Percentiles rank a stretch among this genome's conserved stretches.
Conservation (phyloP, 1,140 invertebrate genomes). For the Meloidogyne hapla region DNA sequence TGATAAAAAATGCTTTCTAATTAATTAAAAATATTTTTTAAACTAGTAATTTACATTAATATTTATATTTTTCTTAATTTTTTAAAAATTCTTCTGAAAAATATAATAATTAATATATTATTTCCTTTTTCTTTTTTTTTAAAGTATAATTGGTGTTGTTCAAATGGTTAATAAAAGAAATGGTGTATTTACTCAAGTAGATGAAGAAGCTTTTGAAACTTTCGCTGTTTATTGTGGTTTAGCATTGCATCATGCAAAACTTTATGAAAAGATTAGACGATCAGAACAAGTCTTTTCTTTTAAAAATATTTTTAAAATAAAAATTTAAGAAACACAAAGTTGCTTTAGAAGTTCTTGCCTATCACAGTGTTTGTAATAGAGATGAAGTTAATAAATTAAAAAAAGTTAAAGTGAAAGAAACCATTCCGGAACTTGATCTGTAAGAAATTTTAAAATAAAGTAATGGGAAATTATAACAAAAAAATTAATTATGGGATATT, state of each 20-base stretch:
- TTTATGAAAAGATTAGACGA: conserved; percentile 79
- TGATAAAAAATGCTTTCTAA: background rate
- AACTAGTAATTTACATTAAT: too few relatives aligned
- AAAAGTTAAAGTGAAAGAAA: conserved; percentile 54
- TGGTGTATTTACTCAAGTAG: conserved; percentile 74
- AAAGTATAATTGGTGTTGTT: conserved; percentile 76
- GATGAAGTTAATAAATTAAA: conserved; percentile 72
- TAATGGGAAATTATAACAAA: too few relatives aligned
- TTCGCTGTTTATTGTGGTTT: conserved; percentile 82
- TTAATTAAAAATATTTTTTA: too few relatives aligned
- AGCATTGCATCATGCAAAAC: conserved; percentile 78
- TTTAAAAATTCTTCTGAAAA: too few relatives aligned
- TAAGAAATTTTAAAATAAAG: conserved; percentile 41
- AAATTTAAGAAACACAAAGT: conserved; percentile 73
- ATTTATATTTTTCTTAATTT: too few relatives aligned
- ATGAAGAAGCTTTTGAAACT: conserved; percentile 79
- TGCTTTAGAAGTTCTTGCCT: conserved; percentile 78
- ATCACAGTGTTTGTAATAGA: conserved; percentile 77
- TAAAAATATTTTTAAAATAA: background rate
- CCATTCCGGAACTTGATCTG: conserved; percentile 64
- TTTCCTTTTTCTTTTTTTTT: conserved; percentile 28
- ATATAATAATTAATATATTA: too few relatives aligned
- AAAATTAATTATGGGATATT: too few relatives aligned
- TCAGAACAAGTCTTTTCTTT: conserved; percentile 73
- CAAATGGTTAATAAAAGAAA: conserved; percentile 82